These are phyloP conservation scores for Gymnoscopelus braueri DNA, from an alignment of 2,797 vertebrate species.

Conservation along the genomic window DNA sequence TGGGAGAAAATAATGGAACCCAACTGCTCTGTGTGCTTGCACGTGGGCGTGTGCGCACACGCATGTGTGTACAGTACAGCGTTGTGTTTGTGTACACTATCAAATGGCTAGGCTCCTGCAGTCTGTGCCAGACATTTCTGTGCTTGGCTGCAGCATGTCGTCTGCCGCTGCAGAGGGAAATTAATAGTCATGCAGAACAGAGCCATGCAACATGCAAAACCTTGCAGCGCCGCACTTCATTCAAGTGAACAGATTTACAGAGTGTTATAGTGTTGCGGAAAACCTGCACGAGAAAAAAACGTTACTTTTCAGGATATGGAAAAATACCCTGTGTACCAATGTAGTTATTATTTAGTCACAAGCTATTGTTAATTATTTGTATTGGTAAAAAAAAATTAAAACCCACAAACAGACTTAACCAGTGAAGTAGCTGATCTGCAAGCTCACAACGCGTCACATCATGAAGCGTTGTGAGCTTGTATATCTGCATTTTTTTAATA, in stretches of 20 bases:
- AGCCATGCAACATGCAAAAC: slow-evolving; percentile 44
- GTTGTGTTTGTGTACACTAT: slow-evolving; percentile 28
- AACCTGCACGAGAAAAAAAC: too few species aligned
- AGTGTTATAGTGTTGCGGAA: neutral
- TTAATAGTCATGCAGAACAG: slow-evolving; percentile 2
- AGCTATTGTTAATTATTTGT: neutral
- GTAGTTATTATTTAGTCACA: neutral
- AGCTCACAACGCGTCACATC: neutral
- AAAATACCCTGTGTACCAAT: neutral
- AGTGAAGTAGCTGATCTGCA: too few species aligned
- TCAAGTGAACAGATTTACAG: slow-evolving; percentile 36
- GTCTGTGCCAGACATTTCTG: slow-evolving; percentile 72
- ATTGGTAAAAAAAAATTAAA: too few species aligned
- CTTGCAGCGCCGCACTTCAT: slow-evolving; percentile 45
- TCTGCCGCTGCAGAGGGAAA: slow-evolving; percentile 56
- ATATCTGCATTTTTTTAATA: too few species aligned
- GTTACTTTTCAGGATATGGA: too few species aligned
- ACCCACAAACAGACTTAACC: too few species aligned
- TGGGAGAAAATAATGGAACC: slow-evolving; percentile 34
- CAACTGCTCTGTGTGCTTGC: neutral
- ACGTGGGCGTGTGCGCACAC: slow-evolving; percentile 4
- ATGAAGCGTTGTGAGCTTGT: neutral
- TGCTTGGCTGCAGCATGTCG: slow-evolving; percentile 56
- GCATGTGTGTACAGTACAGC: slow-evolving; percentile 15
- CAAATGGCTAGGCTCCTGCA: slow-evolving; percentile 59